These are phyloP conservation scores for Poecile atricapillus DNA, from an alignment of 2,113 vertebrate species.

Conservation along the genomic window DNA sequence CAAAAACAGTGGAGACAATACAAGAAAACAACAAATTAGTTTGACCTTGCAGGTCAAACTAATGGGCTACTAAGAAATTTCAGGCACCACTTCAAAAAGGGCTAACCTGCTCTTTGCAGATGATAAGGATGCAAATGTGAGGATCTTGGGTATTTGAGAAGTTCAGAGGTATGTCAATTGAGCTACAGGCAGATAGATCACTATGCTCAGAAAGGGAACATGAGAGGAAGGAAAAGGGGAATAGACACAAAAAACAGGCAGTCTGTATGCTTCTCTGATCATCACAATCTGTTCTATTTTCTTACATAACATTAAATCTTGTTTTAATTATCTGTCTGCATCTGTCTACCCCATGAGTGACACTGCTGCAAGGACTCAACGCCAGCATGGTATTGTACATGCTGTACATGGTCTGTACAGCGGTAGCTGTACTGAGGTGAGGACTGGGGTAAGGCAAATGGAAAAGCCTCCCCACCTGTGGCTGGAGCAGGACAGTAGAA, in stretches of 20 bases:
- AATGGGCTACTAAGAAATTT: not conserved
- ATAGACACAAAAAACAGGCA: not conserved
- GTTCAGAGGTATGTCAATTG: not conserved
- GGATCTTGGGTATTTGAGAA: not conserved
- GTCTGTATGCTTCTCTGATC: not conserved
- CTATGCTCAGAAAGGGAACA: not conserved
- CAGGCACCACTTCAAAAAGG: not conserved
- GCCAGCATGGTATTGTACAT: not conserved
- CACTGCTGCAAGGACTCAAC: not conserved
- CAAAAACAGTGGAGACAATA: not conserved
- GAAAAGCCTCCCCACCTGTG: not conserved
- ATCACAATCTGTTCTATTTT: not conserved
- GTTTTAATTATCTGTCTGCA: not conserved
- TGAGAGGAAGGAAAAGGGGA: not conserved
- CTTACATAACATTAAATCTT: not conserved
- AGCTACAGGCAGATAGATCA: not conserved
- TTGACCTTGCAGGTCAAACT: not conserved
- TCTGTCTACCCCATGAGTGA: too few relatives aligned
- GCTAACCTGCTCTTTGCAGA: not conserved
- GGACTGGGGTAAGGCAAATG: not conserved
- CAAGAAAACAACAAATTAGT: not conserved
- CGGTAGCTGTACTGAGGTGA: not conserved
- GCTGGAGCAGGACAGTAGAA: accelerated
- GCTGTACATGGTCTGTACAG: too few relatives aligned
- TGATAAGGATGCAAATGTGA: not conserved